Conservation (phyloP, 1,140 invertebrate genomes). For the Phenacoccus solenopsis region DNA sequence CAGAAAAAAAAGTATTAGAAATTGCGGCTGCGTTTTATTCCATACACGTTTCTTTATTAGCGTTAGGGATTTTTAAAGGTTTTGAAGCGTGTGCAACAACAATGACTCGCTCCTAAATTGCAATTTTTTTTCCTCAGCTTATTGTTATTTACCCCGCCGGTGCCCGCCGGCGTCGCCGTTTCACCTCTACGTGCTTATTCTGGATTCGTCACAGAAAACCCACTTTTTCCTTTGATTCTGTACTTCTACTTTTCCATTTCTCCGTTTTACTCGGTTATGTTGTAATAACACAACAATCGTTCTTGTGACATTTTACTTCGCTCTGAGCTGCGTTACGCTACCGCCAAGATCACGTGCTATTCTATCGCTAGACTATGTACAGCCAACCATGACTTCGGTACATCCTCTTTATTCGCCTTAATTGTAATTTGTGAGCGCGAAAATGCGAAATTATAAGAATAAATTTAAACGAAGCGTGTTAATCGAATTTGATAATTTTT, state of each 20-base stretch:
- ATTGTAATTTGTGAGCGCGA: no score
- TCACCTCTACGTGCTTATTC: neutral
- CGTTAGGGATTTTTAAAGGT: neutral
- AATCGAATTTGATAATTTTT: no score
- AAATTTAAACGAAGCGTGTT: no score
- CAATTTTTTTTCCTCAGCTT: neutral
- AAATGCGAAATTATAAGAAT: no score
- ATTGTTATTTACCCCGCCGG: neutral
- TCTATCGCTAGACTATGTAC: no score
- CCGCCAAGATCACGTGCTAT: neutral
- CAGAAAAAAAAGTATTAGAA: neutral
- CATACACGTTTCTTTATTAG: conserved; percentile 2
- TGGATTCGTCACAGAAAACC: neutral
- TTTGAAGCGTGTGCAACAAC: neutral
- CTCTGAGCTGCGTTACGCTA: neutral
- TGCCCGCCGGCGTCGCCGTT: neutral
- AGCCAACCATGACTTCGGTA: no score
- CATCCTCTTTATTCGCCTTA: no score
- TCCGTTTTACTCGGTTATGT: neutral
- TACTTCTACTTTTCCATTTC: neutral
- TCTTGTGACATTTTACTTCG: neutral
- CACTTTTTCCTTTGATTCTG: neutral
- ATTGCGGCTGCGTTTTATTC: neutral
- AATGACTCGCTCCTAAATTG: neutral
- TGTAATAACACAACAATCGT: no score